Conservation (phyloP, 2,888 invertebrate genomes). For the Sympetrum striolatum region DNA sequence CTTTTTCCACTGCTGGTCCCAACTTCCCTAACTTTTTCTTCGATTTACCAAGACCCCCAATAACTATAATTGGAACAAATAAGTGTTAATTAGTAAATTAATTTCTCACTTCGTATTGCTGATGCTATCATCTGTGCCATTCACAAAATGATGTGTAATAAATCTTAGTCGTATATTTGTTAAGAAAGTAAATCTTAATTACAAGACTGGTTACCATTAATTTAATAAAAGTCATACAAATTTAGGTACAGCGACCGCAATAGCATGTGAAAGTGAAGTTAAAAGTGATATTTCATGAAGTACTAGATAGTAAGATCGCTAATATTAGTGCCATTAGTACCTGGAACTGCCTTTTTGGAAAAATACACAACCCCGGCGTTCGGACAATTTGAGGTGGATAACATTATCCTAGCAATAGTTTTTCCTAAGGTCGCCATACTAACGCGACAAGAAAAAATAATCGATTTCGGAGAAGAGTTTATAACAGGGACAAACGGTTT, state of each 20-base stretch:
- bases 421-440: background rate
- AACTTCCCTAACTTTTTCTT: conserved; percentile 69
- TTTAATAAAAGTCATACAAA: too few species aligned
- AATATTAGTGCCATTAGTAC: background rate
- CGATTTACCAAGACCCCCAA: conserved; percentile 54
- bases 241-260: too few species aligned
- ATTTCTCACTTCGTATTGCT: too few species aligned
- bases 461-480: background rate
- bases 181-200: too few species aligned
- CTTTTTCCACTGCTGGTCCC: conserved; percentile 72
- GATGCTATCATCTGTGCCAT: too few species aligned
- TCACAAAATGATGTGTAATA: too few species aligned
- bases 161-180: too few species aligned
- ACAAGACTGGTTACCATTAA: too few species aligned
- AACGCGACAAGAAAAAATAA: background rate
- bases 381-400: background rate
- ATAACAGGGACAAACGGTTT: background rate
- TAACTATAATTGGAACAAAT: conserved; percentile 46
- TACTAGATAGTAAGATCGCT: background rate
- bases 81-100: too few species aligned
- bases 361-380: background rate
- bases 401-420: background rate
- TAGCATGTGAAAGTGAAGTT: too few species aligned
- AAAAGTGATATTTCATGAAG: too few species aligned
- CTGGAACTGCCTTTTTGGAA: conserved; percentile 18